phyloP scores from a whole-genome alignment of 2,888 invertebrate genomes.

The Archips xylosteana region DNA sequence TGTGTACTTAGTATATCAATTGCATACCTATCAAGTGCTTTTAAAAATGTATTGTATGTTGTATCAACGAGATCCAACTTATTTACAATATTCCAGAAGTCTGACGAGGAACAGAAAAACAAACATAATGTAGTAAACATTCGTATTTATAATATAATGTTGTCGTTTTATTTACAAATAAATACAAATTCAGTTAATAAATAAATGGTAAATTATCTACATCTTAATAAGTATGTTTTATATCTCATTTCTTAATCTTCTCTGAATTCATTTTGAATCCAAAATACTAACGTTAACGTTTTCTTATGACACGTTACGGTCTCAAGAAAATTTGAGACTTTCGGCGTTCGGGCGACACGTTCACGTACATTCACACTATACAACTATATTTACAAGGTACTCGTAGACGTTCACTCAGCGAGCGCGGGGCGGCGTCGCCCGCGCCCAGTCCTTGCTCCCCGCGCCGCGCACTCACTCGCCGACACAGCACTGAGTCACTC shows the following conservation, averaged over 20 bases:
- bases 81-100: neutral
- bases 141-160: slow-evolving; percentile 86
- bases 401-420: slow-evolving; percentile 76
- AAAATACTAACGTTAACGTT: slow-evolving; percentile 85
- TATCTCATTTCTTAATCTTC: slow-evolving; percentile 85
- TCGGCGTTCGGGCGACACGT: slow-evolving; percentile 85
- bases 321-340: slow-evolving; percentile 85
- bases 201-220: slow-evolving; percentile 86
- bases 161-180: slow-evolving; percentile 86
- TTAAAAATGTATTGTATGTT: neutral
- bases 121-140: slow-evolving; percentile 84
- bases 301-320: slow-evolving; percentile 84
- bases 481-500: slow-evolving; percentile 75
- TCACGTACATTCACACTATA: slow-evolving; percentile 86
- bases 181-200: slow-evolving; percentile 86
- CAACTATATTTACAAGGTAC: slow-evolving; percentile 85
- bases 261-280: slow-evolving; percentile 80
- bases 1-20: neutral
- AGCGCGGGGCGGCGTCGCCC: slow-evolving; percentile 63
- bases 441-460: slow-evolving; percentile 69
- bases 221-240: slow-evolving; percentile 85
- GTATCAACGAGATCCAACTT: neutral
- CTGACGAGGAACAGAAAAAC: slow-evolving; percentile 68
- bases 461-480: slow-evolving; percentile 70
- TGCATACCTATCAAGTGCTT: neutral